A percentile compares a stretch with the other conserved stretches of the same genome.
phyloP scores from a whole-genome alignment of 2,113 vertebrate genomes.

The Sphaerodactylus townsendi region DNA sequence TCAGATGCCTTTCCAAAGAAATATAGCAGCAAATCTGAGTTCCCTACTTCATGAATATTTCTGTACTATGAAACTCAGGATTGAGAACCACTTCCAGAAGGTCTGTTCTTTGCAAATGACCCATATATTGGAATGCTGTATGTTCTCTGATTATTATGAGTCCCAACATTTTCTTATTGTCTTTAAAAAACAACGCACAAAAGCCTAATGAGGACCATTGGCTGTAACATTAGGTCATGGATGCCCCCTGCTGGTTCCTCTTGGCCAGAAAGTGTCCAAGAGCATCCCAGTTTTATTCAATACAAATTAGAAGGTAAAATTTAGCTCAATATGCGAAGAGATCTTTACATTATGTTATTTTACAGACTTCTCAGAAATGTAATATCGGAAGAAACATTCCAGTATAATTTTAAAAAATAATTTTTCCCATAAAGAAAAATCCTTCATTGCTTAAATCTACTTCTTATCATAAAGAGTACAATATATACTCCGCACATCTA shows the following conservation, averaged over 20 bases:
- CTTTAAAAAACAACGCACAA: background rate
- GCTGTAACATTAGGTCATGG: background rate
- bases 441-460: no score
- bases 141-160: background rate
- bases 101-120: background rate
- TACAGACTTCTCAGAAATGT: background rate
- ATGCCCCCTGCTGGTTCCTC: slow-evolving; percentile 43
- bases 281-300: background rate
- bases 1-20: background rate
- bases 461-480: background rate
- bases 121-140: background rate
- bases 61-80: background rate
- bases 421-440: background rate
- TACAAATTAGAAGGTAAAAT: background rate
- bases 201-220: fast-evolving
- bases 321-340: background rate
- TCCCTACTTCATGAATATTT: background rate
- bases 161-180: background rate
- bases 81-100: no score
- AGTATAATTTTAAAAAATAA: no score
- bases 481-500: background rate
- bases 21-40: background rate
- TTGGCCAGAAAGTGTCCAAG: background rate
- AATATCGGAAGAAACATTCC: background rate
- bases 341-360: background rate